Percentiles rank a stretch among this genome's conserved stretches.
Conservation (phyloP, 2,113 vertebrate species). For the Notarius lentiginosus region DNA sequence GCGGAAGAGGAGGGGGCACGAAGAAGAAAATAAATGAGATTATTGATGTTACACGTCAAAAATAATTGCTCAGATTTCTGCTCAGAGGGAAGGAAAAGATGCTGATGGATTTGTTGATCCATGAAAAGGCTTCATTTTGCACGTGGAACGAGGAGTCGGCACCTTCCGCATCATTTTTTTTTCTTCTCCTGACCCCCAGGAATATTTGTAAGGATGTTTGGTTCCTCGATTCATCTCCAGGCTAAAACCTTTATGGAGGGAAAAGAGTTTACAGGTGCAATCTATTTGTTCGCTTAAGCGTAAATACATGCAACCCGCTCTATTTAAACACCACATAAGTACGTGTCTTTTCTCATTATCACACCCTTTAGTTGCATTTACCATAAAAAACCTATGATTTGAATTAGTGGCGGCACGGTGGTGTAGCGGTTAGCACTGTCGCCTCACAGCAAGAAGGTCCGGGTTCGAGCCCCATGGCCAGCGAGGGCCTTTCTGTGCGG, state of each 20-base stretch:
- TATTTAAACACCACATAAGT: background rate
- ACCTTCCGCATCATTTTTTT: background rate
- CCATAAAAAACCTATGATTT: background rate
- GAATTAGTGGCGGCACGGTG: no score
- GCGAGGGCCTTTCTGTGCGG: no score
- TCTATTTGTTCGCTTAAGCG: background rate
- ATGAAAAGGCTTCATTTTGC: constrained; percentile 62
- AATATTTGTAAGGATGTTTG: constrained; percentile 30
- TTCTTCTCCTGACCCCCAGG: constrained; percentile 14
- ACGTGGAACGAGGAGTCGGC: constrained; percentile 39
- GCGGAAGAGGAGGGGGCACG: constrained; percentile 36
- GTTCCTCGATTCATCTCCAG: constrained; percentile 25
- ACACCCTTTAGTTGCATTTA: background rate
- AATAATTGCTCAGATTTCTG: constrained; percentile 84
- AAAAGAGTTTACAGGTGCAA: background rate
- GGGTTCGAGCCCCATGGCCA: no score
- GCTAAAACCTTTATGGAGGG: constrained; percentile 38
- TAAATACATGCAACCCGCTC: background rate
- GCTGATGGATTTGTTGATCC: constrained; percentile 72
- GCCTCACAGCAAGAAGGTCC: no score
- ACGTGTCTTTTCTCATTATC: background rate
- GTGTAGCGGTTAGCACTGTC: no score
- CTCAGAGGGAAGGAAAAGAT: constrained; percentile 72
- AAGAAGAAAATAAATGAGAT: constrained; percentile 72
- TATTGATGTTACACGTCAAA: constrained; percentile 85